These are phyloP conservation scores for Fistularia commersonii DNA, from an alignment of 2,797 vertebrate genomes.

Conservation along the genomic window DNA sequence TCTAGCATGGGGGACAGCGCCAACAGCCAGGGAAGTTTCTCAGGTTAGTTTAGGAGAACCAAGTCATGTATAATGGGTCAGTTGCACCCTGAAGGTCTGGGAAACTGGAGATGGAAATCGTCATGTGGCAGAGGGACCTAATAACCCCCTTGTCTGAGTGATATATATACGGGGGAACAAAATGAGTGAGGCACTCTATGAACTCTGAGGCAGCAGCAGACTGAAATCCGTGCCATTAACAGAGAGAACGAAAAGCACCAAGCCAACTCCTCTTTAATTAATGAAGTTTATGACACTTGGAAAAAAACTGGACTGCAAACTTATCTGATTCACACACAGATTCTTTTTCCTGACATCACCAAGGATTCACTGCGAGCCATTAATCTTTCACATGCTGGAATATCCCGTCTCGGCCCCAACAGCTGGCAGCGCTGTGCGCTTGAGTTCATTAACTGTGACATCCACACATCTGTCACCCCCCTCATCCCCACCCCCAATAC, in stretches of 20 bases:
- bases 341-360: constrained; percentile 1
- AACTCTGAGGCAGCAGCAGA: not conserved
- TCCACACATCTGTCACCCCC: constrained; percentile 39
- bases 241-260: not conserved
- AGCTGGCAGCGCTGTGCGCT: constrained; percentile 45
- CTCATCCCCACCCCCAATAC: not conserved
- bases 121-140: too few species aligned
- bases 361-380: constrained; percentile 26
- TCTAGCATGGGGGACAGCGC: constrained; percentile 81
- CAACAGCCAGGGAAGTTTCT: constrained; percentile 68
- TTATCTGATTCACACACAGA: constrained; percentile 4
- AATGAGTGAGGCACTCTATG: too few species aligned
- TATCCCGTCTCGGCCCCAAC: constrained; percentile 29
- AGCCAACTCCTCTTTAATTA: not conserved
- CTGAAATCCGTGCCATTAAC: not conserved
- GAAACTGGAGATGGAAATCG: not conserved
- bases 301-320: constrained; percentile 9
- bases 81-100: constrained; percentile 14
- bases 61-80: constrained; percentile 1
- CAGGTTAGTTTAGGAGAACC: constrained; percentile 70
- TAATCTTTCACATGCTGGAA: constrained; percentile 24
- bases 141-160: too few species aligned
- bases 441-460: constrained; percentile 54
- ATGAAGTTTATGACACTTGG: not conserved
- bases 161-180: too few species aligned